These are phyloP conservation scores for Anas platyrhynchos DNA, from an alignment of 2,113 vertebrate species.

Conservation along the genomic window DNA sequence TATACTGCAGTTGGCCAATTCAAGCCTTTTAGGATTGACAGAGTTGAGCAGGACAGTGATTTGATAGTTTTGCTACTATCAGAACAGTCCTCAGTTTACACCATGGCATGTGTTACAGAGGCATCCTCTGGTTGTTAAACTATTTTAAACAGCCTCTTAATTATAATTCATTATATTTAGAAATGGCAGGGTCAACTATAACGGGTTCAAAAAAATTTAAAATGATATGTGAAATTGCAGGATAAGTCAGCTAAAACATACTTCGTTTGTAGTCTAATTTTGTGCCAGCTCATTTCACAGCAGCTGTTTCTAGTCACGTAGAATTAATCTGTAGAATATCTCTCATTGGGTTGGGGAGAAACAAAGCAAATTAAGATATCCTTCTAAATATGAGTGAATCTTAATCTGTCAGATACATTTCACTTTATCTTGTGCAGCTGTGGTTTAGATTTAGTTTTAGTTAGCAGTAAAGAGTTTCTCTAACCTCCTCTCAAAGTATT, in stretches of 20 bases:
- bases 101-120: not conserved
- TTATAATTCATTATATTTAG: not conserved
- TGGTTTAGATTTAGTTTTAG: conserved; percentile 20
- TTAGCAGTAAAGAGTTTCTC: conserved; percentile 25
- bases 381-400: not conserved
- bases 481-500: conserved; percentile 33
- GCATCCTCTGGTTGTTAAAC: not conserved
- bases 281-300: not conserved
- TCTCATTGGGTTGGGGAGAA: not conserved
- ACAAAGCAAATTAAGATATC: not conserved
- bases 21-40: not conserved
- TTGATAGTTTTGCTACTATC: not conserved
- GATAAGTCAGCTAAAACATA: not conserved
- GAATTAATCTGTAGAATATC: not conserved
- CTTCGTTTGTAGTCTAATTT: not conserved
- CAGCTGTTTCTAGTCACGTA: not conserved
- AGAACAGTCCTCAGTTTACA: not conserved
- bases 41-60: not conserved
- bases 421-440: conserved; percentile 35
- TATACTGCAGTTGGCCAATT: not conserved
- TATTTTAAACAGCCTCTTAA: not conserved
- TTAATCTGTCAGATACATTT: not conserved
- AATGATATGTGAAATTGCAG: not conserved
- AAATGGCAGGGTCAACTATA: not conserved
- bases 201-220: not conserved